Conservation (phyloP, 1,140 invertebrate genomes). For the Dendrolimus kikuchii region DNA sequence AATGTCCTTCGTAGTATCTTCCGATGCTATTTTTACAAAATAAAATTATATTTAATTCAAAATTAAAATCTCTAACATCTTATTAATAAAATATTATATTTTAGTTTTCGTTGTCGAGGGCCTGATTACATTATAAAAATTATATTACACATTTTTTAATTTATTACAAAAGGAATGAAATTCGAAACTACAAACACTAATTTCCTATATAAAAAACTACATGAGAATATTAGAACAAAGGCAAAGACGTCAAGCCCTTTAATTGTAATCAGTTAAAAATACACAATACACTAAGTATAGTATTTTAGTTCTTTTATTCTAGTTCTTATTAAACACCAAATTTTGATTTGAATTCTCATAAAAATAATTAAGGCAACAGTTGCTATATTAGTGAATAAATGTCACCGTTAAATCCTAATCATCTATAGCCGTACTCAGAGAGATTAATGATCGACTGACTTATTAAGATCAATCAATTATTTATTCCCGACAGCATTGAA, state of each 20-base stretch:
- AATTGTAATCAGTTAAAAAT: constrained; percentile 37
- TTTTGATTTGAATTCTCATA: constrained; percentile 37
- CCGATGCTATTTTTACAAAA: constrained; percentile 1
- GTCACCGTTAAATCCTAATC: no score
- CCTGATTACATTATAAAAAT: constrained; percentile 1
- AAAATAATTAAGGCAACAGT: constrained; percentile 54
- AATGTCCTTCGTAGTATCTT: no score
- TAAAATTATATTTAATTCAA: not conserved
- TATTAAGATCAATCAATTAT: no score
- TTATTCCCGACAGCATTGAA: no score
- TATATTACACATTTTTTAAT: constrained; percentile 5
- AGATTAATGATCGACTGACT: no score
- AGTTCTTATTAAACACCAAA: constrained; percentile 29
- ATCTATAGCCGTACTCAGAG: no score
- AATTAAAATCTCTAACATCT: constrained; percentile 1
- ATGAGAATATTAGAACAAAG: constrained; percentile 28
- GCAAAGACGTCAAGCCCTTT: constrained; percentile 37
- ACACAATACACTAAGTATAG: constrained; percentile 31
- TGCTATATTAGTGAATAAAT: not conserved
- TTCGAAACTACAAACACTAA: constrained; percentile 26
- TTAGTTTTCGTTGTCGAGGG: constrained; percentile 18
- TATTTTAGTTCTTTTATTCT: constrained; percentile 24
- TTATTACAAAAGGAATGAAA: constrained; percentile 26
- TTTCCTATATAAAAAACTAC: constrained; percentile 17
- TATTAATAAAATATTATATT: constrained; percentile 5